phyloP scores from a whole-genome alignment of 2,888 invertebrate species.

The Panzeria rudis region DNA sequence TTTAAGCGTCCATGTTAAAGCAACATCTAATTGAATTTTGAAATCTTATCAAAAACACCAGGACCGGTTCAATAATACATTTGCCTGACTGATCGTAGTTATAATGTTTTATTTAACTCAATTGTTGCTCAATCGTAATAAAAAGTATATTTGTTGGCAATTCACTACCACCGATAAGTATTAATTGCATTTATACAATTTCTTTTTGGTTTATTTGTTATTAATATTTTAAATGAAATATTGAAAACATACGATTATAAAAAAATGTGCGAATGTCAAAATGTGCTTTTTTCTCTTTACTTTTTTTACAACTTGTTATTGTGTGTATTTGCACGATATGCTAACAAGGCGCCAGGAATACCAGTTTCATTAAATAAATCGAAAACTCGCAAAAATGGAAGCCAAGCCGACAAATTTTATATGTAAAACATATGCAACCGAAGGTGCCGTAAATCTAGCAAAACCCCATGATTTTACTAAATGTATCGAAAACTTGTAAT shows the following conservation, averaged over 20 bases:
- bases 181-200: constrained; percentile 26
- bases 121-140: not conserved
- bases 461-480: too few species aligned
- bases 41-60: not conserved
- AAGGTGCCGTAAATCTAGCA: too few species aligned
- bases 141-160: not conserved
- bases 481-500: too few species aligned
- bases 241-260: constrained; percentile 1
- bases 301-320: not conserved
- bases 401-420: too few species aligned
- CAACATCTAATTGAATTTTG: not conserved
- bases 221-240: too few species aligned
- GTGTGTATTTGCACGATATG: too few species aligned
- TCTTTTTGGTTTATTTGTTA: not conserved
- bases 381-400: too few species aligned
- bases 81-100: not conserved
- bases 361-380: not conserved
- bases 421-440: too few species aligned
- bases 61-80: not conserved
- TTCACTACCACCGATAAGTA: not conserved
- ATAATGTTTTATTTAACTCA: not conserved
- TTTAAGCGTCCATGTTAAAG: not conserved
- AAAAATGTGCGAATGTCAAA: constrained; percentile 1
- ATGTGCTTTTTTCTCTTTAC: not conserved
- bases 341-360: not conserved